Evolutionary conservation across 2,113 vertebrate species (phyloP).

Genomic region (Microcebus murinus): DNA sequence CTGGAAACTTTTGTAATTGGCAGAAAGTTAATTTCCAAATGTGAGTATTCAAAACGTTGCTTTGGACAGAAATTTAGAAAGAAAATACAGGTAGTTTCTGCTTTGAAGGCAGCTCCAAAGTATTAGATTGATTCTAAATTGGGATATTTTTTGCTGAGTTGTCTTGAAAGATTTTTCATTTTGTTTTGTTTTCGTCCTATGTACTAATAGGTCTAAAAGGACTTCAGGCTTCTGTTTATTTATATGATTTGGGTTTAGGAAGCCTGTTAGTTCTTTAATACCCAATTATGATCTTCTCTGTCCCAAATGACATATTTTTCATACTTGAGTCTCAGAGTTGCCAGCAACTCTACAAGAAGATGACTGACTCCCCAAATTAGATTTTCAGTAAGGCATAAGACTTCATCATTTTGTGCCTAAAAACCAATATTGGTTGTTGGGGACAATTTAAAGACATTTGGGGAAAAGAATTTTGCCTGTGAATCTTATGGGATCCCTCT

Average conservation of each 20-base stretch:
- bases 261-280: background rate
- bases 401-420: slow-evolving; percentile 19
- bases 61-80: slow-evolving; percentile 24
- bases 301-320: slow-evolving; percentile 19
- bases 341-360: background rate
- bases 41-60: background rate
- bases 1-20: background rate
- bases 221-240: slow-evolving; percentile 4
- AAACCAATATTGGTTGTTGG: background rate
- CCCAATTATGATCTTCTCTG: background rate
- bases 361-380: background rate
- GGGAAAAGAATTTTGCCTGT: background rate
- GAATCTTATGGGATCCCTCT: background rate
- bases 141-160: slow-evolving; percentile 51
- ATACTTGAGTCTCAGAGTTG: slow-evolving; percentile 3
- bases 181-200: slow-evolving; percentile 31
- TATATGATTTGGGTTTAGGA: slow-evolving; percentile 24
- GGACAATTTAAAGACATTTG: background rate
- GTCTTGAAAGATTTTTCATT: slow-evolving; percentile 54
- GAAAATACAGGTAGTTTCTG: slow-evolving; percentile 43
- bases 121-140: slow-evolving; percentile 51
- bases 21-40: slow-evolving; percentile 28
- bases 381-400: slow-evolving; percentile 43
- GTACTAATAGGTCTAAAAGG: background rate
- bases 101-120: slow-evolving; percentile 40